Evolutionary conservation across 2,113 vertebrate genomes (phyloP).

Genomic region (Oryctolagus cuniculus): DNA sequence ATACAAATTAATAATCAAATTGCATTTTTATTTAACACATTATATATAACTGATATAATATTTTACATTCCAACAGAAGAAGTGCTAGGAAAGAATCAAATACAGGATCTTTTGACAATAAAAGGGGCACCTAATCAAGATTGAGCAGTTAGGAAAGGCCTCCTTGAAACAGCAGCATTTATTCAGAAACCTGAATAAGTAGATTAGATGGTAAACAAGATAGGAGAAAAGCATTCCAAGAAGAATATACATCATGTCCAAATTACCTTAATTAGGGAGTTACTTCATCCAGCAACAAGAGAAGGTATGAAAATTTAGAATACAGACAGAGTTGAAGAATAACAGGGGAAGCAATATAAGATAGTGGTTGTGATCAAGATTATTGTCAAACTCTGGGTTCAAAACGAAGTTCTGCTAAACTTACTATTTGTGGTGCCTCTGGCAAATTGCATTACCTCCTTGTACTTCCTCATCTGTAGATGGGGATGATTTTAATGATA

Average conservation of each 20-base stretch:
- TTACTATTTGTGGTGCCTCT: not conserved
- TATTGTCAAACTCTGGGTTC: not conserved
- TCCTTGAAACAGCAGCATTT: not conserved
- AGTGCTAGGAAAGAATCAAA: not conserved
- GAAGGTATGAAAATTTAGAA: not conserved
- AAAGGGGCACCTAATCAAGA: not conserved
- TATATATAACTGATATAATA: not conserved
- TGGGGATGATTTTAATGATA: not conserved
- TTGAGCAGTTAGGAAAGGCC: not conserved
- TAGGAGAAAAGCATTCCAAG: not conserved
- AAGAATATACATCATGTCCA: not conserved
- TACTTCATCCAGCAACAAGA: not conserved
- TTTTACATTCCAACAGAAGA: not conserved
- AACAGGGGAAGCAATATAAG: not conserved
- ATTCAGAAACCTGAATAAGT: not conserved
- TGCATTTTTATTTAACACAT: not conserved
- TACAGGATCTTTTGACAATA: not conserved
- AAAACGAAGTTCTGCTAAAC: constrained; percentile 6
- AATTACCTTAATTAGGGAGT: not conserved
- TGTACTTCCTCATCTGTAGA: not conserved
- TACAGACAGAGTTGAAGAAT: not conserved
- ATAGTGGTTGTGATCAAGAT: not conserved
- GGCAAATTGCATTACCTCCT: not conserved
- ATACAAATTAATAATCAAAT: not conserved
- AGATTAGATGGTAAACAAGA: not conserved